Evolutionary conservation across 2,113 vertebrate genomes (phyloP).

Genomic region (Anoura caudifer): DNA sequence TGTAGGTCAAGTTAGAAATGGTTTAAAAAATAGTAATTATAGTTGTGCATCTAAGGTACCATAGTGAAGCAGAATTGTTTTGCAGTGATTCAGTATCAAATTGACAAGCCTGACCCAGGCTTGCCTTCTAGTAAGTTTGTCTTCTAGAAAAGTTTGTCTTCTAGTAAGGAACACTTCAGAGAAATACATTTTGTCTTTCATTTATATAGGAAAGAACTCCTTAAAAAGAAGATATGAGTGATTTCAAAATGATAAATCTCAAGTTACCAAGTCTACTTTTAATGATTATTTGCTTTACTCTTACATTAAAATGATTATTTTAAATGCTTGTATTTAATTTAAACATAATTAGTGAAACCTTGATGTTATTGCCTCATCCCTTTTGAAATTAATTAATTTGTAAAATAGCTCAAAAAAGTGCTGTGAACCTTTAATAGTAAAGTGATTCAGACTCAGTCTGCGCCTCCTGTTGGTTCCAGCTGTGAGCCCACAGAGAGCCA

Average conservation of each 20-base stretch:
- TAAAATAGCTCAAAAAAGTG: constrained; percentile 62
- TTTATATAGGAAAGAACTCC: constrained; percentile 64
- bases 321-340: constrained; percentile 77
- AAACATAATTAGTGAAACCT: constrained; percentile 73
- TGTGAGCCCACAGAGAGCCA: constrained; percentile 53
- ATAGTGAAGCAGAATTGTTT: background rate
- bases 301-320: constrained; percentile 70
- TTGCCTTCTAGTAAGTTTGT: constrained; percentile 52
- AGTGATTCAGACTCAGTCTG: constrained; percentile 44
- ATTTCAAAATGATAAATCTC: constrained; percentile 72
- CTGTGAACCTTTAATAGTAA: constrained; percentile 73
- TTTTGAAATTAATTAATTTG: constrained; percentile 78
- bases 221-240: constrained; percentile 69
- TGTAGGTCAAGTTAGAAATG: constrained; percentile 3
- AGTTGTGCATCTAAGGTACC: background rate
- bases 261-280: constrained; percentile 62
- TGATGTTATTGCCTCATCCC: constrained; percentile 55
- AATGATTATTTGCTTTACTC: constrained; percentile 58
- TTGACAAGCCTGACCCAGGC: constrained; percentile 27
- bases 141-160: constrained; percentile 52
- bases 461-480: constrained; percentile 62
- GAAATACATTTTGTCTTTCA: constrained; percentile 61
- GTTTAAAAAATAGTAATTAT: constrained; percentile 24
- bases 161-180: constrained; percentile 46
- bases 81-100: constrained; percentile 49